A percentile compares a stretch with the other conserved stretches of the same genome.
These are phyloP conservation scores for Coecobrya sp. DNA, from an alignment of 2,888 invertebrate species.

Conservation along the genomic window DNA sequence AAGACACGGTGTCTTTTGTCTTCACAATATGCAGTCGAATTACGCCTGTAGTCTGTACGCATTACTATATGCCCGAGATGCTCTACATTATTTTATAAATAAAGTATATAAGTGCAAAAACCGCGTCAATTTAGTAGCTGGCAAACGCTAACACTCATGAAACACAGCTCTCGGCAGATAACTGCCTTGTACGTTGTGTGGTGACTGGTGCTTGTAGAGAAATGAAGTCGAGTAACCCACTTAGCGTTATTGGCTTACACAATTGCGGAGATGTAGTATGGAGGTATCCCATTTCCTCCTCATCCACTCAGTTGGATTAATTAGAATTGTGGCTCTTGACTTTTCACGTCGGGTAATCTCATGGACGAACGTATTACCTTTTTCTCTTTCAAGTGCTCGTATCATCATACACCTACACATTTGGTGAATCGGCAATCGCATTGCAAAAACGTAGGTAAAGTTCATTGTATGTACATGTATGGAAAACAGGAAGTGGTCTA, in stretches of 20 bases:
- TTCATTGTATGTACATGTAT: neutral
- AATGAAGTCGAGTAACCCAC: constrained; percentile 40
- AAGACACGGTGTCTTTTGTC: neutral
- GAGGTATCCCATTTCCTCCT: neutral
- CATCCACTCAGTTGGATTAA: constrained; percentile 37
- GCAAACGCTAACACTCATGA: neutral
- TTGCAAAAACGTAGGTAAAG: neutral
- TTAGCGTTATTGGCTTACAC: constrained; percentile 64
- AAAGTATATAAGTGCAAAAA: constrained; percentile 19
- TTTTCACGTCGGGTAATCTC: constrained; percentile 16
- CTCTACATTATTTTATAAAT: neutral
- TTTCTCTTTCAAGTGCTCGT: neutral
- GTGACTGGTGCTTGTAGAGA: neutral
- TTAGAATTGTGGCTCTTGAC: constrained; percentile 52
- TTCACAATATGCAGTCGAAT: neutral
- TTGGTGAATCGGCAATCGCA: constrained; percentile 16
- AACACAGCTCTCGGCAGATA: neutral
- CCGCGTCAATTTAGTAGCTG: constrained; percentile 1
- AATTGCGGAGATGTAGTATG: neutral
- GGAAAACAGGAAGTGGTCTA: neutral
- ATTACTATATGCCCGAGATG: neutral
- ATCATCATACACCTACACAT: neutral
- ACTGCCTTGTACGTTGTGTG: neutral
- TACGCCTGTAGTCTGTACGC: neutral
- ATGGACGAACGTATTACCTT: neutral